Evolutionary conservation across 2,888 invertebrate genomes (phyloP).

Genomic region (Catocala fraxini): DNA sequence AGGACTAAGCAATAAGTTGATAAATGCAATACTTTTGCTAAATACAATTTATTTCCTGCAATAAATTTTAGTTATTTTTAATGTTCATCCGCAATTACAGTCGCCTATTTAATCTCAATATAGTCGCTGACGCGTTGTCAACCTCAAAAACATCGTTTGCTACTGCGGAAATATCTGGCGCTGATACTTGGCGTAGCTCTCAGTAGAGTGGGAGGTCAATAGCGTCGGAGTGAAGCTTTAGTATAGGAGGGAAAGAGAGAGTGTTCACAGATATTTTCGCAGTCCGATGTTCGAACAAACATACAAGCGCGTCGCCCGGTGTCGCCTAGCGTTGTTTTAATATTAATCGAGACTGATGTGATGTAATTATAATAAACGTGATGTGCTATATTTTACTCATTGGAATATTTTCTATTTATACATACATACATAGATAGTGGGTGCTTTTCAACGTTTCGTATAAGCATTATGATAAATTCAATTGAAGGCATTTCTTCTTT

Average conservation of each 20-base stretch:
- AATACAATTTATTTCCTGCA: too few relatives aligned
- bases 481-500: too few relatives aligned
- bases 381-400: slow-evolving; percentile 75
- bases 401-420: slow-evolving; percentile 63
- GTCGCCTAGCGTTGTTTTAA: slow-evolving; percentile 46
- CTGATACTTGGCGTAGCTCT: too few relatives aligned
- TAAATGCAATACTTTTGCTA: too few relatives aligned
- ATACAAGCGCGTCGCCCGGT: slow-evolving; percentile 20
- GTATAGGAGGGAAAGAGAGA: neutral
- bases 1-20: too few relatives aligned
- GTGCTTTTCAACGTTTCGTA: slow-evolving; percentile 33
- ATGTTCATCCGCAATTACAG: too few relatives aligned
- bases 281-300: slow-evolving; percentile 26
- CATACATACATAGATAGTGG: slow-evolving; percentile 37
- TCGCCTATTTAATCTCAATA: slow-evolving; percentile 3
- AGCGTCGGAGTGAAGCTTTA: too few relatives aligned
- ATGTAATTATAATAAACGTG: slow-evolving; percentile 64
- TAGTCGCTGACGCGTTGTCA: slow-evolving; percentile 17
- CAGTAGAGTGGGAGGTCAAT: too few relatives aligned
- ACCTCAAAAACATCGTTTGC: neutral
- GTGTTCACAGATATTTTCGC: neutral
- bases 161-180: slow-evolving; percentile 3
- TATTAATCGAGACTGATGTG: slow-evolving; percentile 76
- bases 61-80: too few relatives aligned
- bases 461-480: neutral